These are phyloP conservation scores for Myripristis murdjan DNA, from an alignment of 2,797 vertebrate species.

Conservation along the genomic window DNA sequence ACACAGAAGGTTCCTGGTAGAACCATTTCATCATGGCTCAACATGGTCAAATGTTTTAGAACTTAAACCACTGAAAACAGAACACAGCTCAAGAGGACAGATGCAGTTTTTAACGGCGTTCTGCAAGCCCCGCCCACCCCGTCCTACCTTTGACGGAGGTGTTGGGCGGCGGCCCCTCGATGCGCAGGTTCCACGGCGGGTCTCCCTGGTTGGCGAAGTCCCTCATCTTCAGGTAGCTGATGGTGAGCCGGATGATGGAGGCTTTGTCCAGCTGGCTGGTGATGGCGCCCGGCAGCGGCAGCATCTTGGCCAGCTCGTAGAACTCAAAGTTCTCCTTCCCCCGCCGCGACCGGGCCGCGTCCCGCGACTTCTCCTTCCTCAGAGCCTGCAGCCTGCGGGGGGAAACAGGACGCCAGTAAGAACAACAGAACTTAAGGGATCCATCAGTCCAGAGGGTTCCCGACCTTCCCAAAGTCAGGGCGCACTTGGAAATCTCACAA, in stretches of 20 bases:
- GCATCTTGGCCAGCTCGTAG: constrained; percentile 97
- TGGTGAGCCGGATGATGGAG: constrained; percentile 98
- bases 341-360: constrained; percentile 95
- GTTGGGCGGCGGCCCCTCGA: constrained; percentile 97
- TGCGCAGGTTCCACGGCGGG: constrained; percentile 96
- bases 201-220: constrained; percentile 98
- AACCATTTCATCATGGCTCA: no score
- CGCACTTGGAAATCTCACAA: no score
- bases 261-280: constrained; percentile 99
- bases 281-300: constrained; percentile 97
- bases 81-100: no score
- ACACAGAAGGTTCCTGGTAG: no score
- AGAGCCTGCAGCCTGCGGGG: constrained; percentile 94
- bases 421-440: no score
- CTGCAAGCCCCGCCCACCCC: not conserved
- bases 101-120: no score
- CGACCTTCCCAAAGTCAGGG: no score
- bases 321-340: constrained; percentile 99
- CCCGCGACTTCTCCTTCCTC: constrained; percentile 98
- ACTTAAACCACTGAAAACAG: not conserved
- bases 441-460: no score
- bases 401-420: not conserved
- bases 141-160: constrained; percentile 97
- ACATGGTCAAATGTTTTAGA: no score
- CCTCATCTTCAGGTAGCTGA: constrained; percentile 99